These are phyloP conservation scores for Archaeoteleia sp. DNA, from an alignment of 2,888 invertebrate species.

Conservation along the genomic window DNA sequence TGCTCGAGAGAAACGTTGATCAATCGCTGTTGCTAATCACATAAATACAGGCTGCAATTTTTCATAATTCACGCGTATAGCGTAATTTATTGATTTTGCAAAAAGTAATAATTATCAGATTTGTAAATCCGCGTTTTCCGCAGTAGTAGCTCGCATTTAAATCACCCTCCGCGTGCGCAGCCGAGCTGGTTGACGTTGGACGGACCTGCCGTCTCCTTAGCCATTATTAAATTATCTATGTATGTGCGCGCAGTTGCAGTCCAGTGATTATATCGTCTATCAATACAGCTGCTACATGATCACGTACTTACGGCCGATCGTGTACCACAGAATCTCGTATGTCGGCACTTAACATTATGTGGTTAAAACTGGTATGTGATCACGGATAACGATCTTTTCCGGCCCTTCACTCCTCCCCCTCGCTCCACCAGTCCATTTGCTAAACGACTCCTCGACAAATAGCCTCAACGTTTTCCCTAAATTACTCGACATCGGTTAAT, in stretches of 20 bases:
- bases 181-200: neutral
- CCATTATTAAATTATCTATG: slow-evolving; percentile 69
- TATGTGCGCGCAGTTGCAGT: slow-evolving; percentile 36
- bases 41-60: slow-evolving; percentile 6
- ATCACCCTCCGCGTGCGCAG: slow-evolving; percentile 10
- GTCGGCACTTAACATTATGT: slow-evolving; percentile 60
- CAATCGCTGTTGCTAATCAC: neutral
- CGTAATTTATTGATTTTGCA: slow-evolving; percentile 35
- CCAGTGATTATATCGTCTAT: slow-evolving; percentile 66
- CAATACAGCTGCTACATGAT: slow-evolving; percentile 59
- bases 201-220: slow-evolving; percentile 54
- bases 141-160: slow-evolving; percentile 31
- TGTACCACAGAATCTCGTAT: slow-evolving; percentile 37
- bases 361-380: slow-evolving; percentile 66
- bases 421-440: slow-evolving; percentile 13
- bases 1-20: too few relatives aligned
- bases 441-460: slow-evolving; percentile 45
- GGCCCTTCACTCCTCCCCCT: slow-evolving; percentile 21
- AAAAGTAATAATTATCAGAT: slow-evolving; percentile 42
- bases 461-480: slow-evolving; percentile 26
- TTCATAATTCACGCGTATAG: slow-evolving; percentile 9
- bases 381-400: slow-evolving; percentile 51
- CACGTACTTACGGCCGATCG: slow-evolving; percentile 27
- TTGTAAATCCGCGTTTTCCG: slow-evolving; percentile 24
- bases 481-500: slow-evolving; percentile 29